Evolutionary conservation across 1,140 invertebrate genomes (phyloP), one percentile per base, ranked within the genome.

Genomic region (Physella acuta): DNA sequence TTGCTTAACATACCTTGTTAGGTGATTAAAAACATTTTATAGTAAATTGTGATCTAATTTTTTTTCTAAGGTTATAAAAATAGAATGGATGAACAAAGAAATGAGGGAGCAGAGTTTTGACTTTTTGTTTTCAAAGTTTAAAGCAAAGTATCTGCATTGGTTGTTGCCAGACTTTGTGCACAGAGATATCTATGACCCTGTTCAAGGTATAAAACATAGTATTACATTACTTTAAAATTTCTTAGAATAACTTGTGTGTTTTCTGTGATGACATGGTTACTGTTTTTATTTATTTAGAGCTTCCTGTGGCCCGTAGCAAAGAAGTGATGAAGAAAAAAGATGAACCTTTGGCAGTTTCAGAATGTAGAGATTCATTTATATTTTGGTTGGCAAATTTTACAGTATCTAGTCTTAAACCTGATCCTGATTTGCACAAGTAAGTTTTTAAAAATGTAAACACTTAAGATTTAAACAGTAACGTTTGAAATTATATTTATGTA

Each of bases 101-200:
- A 80, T 83, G 81, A 75, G 75, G 37, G 77, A 82, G 63, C 73
- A 73, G 39, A 76, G 91, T 75, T 97, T 98, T 86, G 90, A 91
- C 52, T 98, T 97, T 87, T 86, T 98, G 65, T 89, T 98, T 81
- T 91, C 97, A 81, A 92, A 91, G 76, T 98, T 98, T 80, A 95
- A 95, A 86, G 86, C 90, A 51, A 93, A 92, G 80, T 98, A 98
- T 85, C 87, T 98, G 70, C 91, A 91, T 36, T 89, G 93, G 77
- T 92, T 98, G 75, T 96, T 96, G 85, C 94, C 94, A 0, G 90
- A 92, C 76, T 97, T 96, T 81, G 90, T 92, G 80, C 86, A 89
- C 55, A 94, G 92, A 75, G 93, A 92, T 33, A 87, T 97, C 31
- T 97, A 97, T 81, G 91, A 91, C 81, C 94, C 94, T 39, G 90